Evolutionary conservation across 92 coral and sea anemone genomes (phyloP).

Genomic region (Paramuricea clavata): DNA sequence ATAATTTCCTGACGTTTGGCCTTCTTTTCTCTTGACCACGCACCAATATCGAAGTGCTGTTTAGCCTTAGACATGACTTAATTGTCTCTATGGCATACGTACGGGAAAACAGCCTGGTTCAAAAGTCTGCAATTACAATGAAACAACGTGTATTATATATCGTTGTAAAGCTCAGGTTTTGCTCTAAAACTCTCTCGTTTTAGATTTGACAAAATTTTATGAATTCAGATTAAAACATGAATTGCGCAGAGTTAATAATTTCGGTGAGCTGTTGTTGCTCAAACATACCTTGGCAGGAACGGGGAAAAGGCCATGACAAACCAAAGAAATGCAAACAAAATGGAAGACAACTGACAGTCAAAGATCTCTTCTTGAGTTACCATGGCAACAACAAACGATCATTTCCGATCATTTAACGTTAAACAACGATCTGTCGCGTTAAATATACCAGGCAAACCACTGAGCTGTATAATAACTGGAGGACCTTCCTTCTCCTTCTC

Average conservation of each 20-base stretch:
- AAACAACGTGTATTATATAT: no score
- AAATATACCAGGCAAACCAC: no score
- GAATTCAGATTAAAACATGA: conserved; percentile 19
- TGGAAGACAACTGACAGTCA: not conserved
- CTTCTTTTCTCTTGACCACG: no score
- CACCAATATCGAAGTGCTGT: no score
- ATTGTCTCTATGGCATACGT: no score
- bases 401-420: conserved; percentile 33
- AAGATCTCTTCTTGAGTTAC: not conserved
- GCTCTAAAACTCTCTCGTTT: conserved; percentile 26
- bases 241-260: conserved; percentile 9
- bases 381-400: conserved; percentile 12
- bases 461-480: no score
- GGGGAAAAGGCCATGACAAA: not conserved
- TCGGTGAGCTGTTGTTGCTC: conserved; percentile 26
- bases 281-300: conserved; percentile 7
- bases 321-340: not conserved
- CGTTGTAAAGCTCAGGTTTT: no score
- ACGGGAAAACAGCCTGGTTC: no score
- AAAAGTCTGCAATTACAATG: no score
- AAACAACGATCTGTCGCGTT: not conserved
- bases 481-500: no score
- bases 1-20: no score
- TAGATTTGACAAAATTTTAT: conserved; percentile 10
- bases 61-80: no score